Evolutionary conservation across 2,888 invertebrate genomes (phyloP).

Genomic region (Lissocephala sabroskyi): DNA sequence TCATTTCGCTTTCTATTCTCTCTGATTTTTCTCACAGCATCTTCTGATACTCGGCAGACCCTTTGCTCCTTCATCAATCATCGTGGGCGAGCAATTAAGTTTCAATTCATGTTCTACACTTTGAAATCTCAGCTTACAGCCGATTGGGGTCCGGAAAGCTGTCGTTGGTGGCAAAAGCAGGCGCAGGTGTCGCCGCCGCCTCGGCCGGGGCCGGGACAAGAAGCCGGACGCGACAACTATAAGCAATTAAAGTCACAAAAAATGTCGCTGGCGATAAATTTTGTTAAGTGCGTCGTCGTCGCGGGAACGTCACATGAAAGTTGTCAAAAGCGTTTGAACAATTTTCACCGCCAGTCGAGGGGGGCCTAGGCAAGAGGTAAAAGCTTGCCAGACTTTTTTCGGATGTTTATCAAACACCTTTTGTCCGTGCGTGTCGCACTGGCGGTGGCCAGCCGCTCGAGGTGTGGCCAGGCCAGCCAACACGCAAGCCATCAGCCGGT

Average conservation of each 20-base stretch:
- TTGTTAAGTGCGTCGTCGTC: slow-evolving; percentile 61
- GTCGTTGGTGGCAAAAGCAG: no score
- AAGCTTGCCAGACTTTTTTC: no score
- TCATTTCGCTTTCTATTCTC: no score
- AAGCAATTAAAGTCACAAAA: slow-evolving; percentile 64
- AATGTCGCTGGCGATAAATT: slow-evolving; percentile 61
- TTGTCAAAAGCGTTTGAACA: slow-evolving; percentile 65
- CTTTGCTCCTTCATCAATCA: slow-evolving; percentile 41
- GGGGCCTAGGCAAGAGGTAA: slow-evolving; percentile 9
- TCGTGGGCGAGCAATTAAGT: slow-evolving; percentile 47
- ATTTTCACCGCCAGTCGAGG: slow-evolving; percentile 44
- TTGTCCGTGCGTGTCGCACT: slow-evolving; percentile 55
- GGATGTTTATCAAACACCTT: slow-evolving; percentile 44
- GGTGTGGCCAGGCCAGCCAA: slow-evolving; percentile 41
- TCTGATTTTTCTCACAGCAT: neutral
- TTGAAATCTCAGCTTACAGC: slow-evolving; percentile 33
- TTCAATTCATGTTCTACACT: slow-evolving; percentile 43
- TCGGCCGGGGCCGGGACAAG: slow-evolving; percentile 28
- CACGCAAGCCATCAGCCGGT: slow-evolving; percentile 16
- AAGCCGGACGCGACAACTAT: slow-evolving; percentile 42
- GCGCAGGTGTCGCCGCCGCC: slow-evolving; percentile 24
- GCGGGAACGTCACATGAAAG: slow-evolving; percentile 55
- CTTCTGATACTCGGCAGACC: neutral
- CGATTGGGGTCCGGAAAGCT: neutral
- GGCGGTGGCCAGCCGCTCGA: slow-evolving; percentile 16